Evolutionary conservation across 2,797 vertebrate genomes (phyloP), one percentile per base, ranked within the genome.

Genomic region (Ptychobarbus kaznakovi): DNA sequence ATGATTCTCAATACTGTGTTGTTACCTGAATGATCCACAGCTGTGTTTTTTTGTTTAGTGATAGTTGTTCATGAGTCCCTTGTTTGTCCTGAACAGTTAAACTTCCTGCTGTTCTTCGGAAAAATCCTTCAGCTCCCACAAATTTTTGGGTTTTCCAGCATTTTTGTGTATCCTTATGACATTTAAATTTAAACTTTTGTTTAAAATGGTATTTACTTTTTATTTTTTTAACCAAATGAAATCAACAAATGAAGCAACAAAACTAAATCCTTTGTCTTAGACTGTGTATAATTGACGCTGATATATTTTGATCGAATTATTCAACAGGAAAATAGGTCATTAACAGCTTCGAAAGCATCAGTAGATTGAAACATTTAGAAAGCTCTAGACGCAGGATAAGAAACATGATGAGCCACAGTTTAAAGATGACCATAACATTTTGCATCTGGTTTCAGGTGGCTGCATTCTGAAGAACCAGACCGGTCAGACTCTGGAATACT

Each of bases 391-490:
- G 4, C 44, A 32, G 11, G 35, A 32, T 61, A 42, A 58, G n/a
- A 68, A 38, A 53, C 3, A 15, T n/a, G 2, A 49, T 25, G 7
- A 22, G 28, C 8, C 44, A 9, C 9, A 13, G 40, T 18, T n/a
- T 35, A 22, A 70, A 58, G 20, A 56, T 65, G 80, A 81, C 83
- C 13, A 49, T 78, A 32, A 61, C 42, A n/a, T 68, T 68, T 13
- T 9, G 56, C 61, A 0, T 79, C 15, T 86, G 77, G 2, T 90
- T 80, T 74, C 91, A 99, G 98, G 98, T 84, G 98, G 98, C 82
- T 99, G 98, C 87, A 94, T 95, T 81, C 86, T 98, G 88, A 96
- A 96, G 90, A 96, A 96, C 83, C 95, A 97, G 92, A 99, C 97
- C 1, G 88, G 94, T 46, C 93, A 95, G 86, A 96, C 96, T 2